These are phyloP conservation scores for Sarcophaga rosellei DNA, from an alignment of 2,888 invertebrate species.

Conservation along the genomic window DNA sequence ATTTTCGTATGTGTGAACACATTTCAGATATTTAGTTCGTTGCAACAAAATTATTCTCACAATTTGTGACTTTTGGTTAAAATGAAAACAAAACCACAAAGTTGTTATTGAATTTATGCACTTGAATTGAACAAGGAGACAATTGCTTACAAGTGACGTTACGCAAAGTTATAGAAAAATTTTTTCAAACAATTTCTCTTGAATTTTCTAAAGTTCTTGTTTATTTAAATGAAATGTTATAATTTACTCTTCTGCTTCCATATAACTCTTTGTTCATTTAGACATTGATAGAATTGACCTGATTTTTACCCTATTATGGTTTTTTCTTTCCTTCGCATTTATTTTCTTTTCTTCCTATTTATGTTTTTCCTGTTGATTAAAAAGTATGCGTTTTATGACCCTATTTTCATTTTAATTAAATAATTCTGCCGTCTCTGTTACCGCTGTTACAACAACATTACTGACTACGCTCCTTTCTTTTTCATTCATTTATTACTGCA, in stretches of 20 bases:
- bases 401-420: conserved; percentile 61
- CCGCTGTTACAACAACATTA: neutral
- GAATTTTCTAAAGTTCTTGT: too few relatives aligned
- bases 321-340: neutral
- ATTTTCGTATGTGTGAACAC: conserved; percentile 26
- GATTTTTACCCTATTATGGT: conserved; percentile 19
- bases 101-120: conserved; percentile 16
- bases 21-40: conserved; percentile 37
- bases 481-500: too few relatives aligned
- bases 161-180: too few relatives aligned
- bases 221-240: too few relatives aligned
- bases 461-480: conserved; percentile 9
- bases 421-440: conserved; percentile 48
- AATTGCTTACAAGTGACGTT: too few relatives aligned
- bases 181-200: too few relatives aligned
- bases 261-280: neutral
- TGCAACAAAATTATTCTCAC: conserved; percentile 55
- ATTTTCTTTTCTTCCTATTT: neutral
- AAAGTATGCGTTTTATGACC: conserved; percentile 51
- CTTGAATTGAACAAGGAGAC: conserved; percentile 38
- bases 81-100: conserved; percentile 40
- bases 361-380: conserved; percentile 29
- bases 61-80: conserved; percentile 62
- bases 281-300: neutral
- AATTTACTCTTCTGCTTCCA: too few relatives aligned